Conservation (phyloP, 2,888 invertebrate genomes). For the Synanthedon formicaeformis region DNA sequence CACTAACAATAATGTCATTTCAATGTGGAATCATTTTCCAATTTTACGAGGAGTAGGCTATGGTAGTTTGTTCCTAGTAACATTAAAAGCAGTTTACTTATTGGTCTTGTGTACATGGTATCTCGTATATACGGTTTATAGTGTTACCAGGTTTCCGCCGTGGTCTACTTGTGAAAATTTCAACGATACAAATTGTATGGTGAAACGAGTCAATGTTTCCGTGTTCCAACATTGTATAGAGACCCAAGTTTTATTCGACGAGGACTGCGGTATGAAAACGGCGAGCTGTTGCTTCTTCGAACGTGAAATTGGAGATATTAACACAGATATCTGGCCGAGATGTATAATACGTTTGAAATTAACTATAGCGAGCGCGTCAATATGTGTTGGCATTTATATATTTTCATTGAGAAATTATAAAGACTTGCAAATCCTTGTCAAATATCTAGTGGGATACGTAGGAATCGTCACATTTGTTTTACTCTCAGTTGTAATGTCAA, state of each 20-base stretch:
- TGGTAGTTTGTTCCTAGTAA: conserved; percentile 31
- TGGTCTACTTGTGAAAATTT: conserved; percentile 50
- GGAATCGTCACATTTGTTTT: conserved; percentile 28
- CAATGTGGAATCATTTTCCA: conserved; percentile 53
- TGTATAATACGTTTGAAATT: conserved; percentile 39
- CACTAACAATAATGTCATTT: conserved; percentile 38
- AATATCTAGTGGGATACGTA: conserved; percentile 27
- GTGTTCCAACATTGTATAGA: conserved; percentile 54
- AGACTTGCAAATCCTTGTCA: conserved; percentile 27
- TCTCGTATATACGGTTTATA: conserved; percentile 40
- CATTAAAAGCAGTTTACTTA: conserved; percentile 36
- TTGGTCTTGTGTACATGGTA: conserved; percentile 45
- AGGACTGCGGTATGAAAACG: conserved; percentile 51
- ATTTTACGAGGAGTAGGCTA: conserved; percentile 43
- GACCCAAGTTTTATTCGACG: conserved; percentile 36
- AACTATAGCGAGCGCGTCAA: conserved; percentile 18
- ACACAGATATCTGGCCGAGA: conserved; percentile 17
- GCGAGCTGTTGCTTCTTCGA: conserved; percentile 49
- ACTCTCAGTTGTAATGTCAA: conserved; percentile 39
- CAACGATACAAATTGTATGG: conserved; percentile 39
- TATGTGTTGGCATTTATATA: conserved; percentile 29
- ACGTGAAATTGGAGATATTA: conserved; percentile 39
- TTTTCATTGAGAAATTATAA: conserved; percentile 39
- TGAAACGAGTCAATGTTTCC: conserved; percentile 46
- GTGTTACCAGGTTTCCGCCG: conserved; percentile 41